A percentile compares a stretch with the other conserved stretches of the same genome.
phyloP scores from a whole-genome alignment of 2,797 vertebrate genomes.

The Melanotaenia boesemani region DNA sequence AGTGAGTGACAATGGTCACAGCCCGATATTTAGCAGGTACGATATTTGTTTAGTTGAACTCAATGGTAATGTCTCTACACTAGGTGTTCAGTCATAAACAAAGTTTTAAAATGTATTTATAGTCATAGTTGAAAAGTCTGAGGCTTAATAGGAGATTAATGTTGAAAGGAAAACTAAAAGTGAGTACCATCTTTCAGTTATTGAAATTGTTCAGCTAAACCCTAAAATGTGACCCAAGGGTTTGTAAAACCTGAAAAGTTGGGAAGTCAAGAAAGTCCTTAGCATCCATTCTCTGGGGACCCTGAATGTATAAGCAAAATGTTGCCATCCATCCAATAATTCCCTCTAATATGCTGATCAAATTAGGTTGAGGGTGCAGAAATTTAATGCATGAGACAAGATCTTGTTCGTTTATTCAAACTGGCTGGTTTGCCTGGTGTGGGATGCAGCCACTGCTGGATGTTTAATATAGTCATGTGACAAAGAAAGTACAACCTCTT shows the following conservation, averaged over 20 bases:
- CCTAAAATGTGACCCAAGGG: background rate
- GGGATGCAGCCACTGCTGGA: background rate
- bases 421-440: background rate
- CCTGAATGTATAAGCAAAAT: background rate
- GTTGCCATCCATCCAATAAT: background rate
- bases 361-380: no score
- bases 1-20: background rate
- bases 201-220: background rate
- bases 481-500: no score
- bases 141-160: background rate
- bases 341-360: background rate
- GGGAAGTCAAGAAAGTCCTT: background rate
- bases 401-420: background rate
- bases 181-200: background rate
- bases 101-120: background rate
- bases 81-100: background rate
- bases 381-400: no score
- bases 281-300: background rate
- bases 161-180: background rate
- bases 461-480: background rate
- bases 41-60: background rate
- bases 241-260: background rate
- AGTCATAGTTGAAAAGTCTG: background rate
- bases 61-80: background rate
- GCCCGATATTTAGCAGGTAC: no score